phyloP scores from a whole-genome alignment of 2,888 invertebrate species.

The Deroplatys truncata region DNA sequence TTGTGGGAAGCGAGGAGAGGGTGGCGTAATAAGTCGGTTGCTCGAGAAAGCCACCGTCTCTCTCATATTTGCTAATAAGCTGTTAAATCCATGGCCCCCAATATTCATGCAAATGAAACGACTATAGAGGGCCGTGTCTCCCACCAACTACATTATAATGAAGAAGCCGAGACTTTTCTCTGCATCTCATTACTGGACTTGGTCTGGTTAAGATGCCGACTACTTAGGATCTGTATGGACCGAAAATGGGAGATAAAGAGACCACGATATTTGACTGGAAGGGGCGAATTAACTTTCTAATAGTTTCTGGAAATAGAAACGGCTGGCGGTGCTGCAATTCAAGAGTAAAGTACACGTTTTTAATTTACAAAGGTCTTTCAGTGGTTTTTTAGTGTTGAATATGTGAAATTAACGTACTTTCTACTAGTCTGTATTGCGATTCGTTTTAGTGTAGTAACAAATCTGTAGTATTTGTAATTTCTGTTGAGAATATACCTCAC shows the following conservation, averaged over 20 bases:
- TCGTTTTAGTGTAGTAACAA: neutral
- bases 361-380: neutral
- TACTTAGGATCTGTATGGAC: neutral
- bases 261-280: neutral
- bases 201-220: neutral
- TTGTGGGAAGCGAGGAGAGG: neutral
- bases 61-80: neutral
- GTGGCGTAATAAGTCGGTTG: neutral
- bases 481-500: too few species aligned
- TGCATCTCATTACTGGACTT: neutral
- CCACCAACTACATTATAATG: neutral
- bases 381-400: neutral
- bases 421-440: neutral
- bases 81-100: constrained; percentile 14
- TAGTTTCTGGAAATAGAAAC: neutral
- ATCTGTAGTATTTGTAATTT: neutral
- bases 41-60: neutral
- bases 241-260: neutral
- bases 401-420: neutral
- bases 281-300: neutral
- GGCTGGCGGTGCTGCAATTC: neutral
- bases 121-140: neutral
- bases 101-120: constrained; percentile 17
- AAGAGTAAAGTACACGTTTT: neutral
- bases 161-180: neutral